Conservation (phyloP, 2,113 vertebrate genomes). For the Galbula dea region DNA sequence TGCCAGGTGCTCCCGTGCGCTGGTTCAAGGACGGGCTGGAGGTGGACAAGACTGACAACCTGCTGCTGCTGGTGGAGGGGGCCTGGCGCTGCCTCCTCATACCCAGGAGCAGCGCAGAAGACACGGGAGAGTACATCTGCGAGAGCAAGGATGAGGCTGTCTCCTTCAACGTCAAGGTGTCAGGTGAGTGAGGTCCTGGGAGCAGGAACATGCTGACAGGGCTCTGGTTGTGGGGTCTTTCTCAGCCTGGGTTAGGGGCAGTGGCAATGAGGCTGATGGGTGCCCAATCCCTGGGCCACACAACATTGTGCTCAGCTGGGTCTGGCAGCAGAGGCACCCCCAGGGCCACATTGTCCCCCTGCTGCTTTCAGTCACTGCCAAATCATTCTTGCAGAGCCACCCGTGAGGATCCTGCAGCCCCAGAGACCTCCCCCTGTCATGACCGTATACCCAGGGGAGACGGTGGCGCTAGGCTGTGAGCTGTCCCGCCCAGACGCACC, state of each 20-base stretch:
- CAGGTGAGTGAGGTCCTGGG: constrained; percentile 74
- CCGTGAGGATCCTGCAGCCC: constrained; percentile 70
- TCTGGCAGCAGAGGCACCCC: not conserved
- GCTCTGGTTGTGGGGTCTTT: not conserved
- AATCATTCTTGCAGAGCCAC: constrained; percentile 57
- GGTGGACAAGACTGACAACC: constrained; percentile 73
- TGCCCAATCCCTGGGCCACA: not conserved
- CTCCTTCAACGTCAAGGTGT: constrained; percentile 80
- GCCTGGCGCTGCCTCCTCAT: constrained; percentile 74
- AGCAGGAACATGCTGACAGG: not conserved
- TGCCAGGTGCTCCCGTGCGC: constrained; percentile 71
- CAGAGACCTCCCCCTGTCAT: not conserved
- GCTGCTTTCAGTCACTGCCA: not conserved
- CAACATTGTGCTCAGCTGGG: fast-evolving
- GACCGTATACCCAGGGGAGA: constrained; percentile 54
- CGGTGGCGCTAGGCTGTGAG: constrained; percentile 73
- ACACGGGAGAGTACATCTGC: constrained; percentile 83
- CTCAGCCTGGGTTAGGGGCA: not conserved
- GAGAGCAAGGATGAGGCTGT: constrained; percentile 83
- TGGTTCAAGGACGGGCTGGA: constrained; percentile 87
- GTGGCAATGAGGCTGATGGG: not conserved
- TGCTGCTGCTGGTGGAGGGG: constrained; percentile 76
- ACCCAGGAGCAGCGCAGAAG: constrained; percentile 72
- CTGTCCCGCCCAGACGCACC: constrained; percentile 68
- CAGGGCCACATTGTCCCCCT: fast-evolving